Base-by-base conservation (phyloP, 2,113 vertebrate genomes). In the Festucalex cinctus region DNA sequence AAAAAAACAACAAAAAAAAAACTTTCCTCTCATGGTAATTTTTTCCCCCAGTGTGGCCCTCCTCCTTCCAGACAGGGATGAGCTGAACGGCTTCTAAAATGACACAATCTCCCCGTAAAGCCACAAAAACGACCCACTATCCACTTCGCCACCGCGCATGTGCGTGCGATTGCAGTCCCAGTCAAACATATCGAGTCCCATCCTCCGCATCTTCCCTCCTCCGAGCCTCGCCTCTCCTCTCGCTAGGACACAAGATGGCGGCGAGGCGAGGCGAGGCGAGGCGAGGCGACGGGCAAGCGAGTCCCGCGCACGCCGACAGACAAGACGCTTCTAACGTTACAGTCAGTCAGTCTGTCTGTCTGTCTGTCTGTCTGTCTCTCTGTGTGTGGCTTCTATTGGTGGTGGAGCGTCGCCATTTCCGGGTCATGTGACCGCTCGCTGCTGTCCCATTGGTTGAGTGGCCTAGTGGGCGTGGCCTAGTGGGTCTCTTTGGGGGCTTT, bases 401-500 rank as follows among this genome's bases (percentile, higher is more conserved):
- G 88, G 82, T 88, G 87, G 83, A 57, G 54, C 16, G 80, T 74
- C 82, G 88, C 83, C 89, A 88, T 88, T 65, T 88, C 88, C 88
- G 66, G 85, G 86, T 90, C 85, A 90, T 86, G 87, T 89, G 89
- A 90, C 86, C 87, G 87, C 87, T 83, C 74, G 87, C 81, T 88
- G 87, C 78, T 88, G 86, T 90, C 87, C 89, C 89, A 90, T 89
- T 89, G 89, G 85, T 86, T 86, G 86, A 88, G 87, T 88, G 87
- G 87, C 86, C 85, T 88, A 85, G 85, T 83, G 83, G 85, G 81
- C 85, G 80, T 84, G 95, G 95, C 95, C 96, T 96, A 99, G 96
- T 98, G 97, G 96, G 97, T 99, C 97, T 98, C 97, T 99, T 98
- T 99, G 96, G 98, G 97, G 95, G 97, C 97, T 98, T 99, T 98